phyloP scores from a whole-genome alignment of 2,797 vertebrate species.

The Pagetopsis macropterus region DNA sequence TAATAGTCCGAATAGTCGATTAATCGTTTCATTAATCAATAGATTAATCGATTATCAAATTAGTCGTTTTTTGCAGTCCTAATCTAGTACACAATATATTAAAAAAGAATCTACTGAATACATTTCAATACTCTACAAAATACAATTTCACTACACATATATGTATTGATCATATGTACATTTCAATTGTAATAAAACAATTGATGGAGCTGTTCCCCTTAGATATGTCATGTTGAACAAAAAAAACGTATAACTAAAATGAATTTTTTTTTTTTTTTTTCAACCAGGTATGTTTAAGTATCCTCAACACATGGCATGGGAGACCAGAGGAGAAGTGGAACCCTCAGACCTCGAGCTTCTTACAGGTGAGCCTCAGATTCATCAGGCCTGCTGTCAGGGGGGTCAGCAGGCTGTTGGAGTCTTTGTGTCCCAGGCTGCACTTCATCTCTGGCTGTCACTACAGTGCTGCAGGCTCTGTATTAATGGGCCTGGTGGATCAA shows the following conservation, averaged over 20 bases:
- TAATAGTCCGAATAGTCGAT: too few relatives aligned
- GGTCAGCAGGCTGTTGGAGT: conserved; percentile 35
- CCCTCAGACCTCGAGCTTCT: conserved; percentile 98
- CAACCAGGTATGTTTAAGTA: conserved; percentile 98
- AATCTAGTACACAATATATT: too few relatives aligned
- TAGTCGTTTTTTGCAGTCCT: too few relatives aligned
- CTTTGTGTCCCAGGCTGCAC: conserved; percentile 24
- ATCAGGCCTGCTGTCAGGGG: conserved; percentile 21
- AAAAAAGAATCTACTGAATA: too few relatives aligned
- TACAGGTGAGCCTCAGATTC: conserved; percentile 88
- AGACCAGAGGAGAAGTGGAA: conserved; percentile 99
- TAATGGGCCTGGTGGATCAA: conserved; percentile 43
- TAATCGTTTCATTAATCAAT: too few relatives aligned
- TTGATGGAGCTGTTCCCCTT: not conserved
- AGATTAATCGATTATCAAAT: too few relatives aligned
- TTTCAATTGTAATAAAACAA: not conserved
- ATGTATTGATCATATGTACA: too few relatives aligned
- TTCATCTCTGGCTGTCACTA: conserved; percentile 52
- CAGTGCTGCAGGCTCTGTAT: conserved; percentile 25
- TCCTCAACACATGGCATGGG: conserved; percentile 99
- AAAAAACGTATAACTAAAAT: not conserved
- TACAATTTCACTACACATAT: too few relatives aligned
- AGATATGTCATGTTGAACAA: not conserved
- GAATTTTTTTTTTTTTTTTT: not conserved
- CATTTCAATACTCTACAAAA: too few relatives aligned